Base-by-base conservation (phyloP, 2,888 invertebrate genomes). In the Aplocera efformata region DNA sequence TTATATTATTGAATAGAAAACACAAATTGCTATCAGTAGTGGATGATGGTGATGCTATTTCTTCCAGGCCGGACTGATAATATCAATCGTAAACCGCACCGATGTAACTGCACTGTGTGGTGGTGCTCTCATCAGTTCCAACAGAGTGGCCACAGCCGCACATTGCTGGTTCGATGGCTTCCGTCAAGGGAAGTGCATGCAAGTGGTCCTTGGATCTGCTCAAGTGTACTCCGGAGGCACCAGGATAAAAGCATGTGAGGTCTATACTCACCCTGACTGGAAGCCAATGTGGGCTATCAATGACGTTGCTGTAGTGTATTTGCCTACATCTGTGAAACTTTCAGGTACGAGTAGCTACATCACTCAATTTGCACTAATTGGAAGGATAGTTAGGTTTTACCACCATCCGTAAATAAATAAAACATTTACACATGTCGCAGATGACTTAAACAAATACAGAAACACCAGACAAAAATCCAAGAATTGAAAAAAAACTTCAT, bases 161-260 rank as follows among this genome's bases (percentile, higher is more conserved):
- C 70, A 70, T 38, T 72, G 69, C 52, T 69, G 74, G 70, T 50
- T 23, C 22, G 77, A 76, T 25, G 77, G 78, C 0, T 1, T 20
- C 0, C 43, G 61, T 50, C 69, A 64, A 10, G 76, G 62, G 0
- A 56, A 53, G 39, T 48, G 45, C 17, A 48, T 71, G 31, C 63
- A 58, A 4, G 69, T 75, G 0, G 66, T 75, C 1, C 66, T 76
- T 1, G 78, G 78, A 1, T 70, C 73, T n/a, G 32, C 49, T 6
- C 28, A 43, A 0, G 43, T 77, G 1, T 77, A 71, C 57, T 50
- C 41, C 7, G 77, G 75, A 1, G 76, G 77, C 7, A 53, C 45
- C 8, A 63, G 76, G n/a, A 7, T 63, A 0, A 6, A 42, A 0
- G 58, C 70, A 9, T 58, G 47, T 10, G 32, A 42, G 2, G 58